phyloP scores from a whole-genome alignment of 2,888 invertebrate species.

The Smittia sp. region DNA sequence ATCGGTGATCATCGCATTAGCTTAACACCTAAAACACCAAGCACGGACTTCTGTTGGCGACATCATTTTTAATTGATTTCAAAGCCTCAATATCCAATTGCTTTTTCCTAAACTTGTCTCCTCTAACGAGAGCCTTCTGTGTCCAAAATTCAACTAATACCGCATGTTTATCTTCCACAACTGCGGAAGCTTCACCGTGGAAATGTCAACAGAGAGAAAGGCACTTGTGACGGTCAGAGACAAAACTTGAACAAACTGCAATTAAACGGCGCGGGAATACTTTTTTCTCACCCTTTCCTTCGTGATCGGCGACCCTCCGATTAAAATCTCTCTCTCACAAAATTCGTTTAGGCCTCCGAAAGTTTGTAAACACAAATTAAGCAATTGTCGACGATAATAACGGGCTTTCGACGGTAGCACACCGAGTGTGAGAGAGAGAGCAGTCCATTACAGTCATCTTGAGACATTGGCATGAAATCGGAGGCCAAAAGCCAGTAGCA shows the following conservation, averaged over 20 bases:
- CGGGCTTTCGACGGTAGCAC: conserved; percentile 36
- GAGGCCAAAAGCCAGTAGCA: conserved; percentile 40
- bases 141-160: not conserved
- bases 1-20: too few species aligned
- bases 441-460: conserved; percentile 38
- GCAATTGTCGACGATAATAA: conserved; percentile 37
- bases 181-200: conserved; percentile 12
- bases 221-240: conserved; percentile 22
- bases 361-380: conserved; percentile 40
- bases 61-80: too few species aligned
- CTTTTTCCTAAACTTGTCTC: too few species aligned
- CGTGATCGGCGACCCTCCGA: conserved; percentile 1
- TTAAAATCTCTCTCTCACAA: not conserved
- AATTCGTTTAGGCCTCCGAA: not conserved
- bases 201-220: conserved; percentile 36
- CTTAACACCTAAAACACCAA: too few species aligned
- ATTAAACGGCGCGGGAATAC: not conserved
- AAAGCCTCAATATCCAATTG: too few species aligned
- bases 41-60: not conserved
- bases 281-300: conserved; percentile 33
- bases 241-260: not conserved
- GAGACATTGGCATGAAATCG: conserved; percentile 37
- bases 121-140: too few species aligned
- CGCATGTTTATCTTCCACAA: conserved; percentile 2
- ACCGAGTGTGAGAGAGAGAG: not conserved